Percentiles rank a stretch among this genome's conserved stretches.
Conservation (phyloP, 1,140 invertebrate genomes). For the Zaprionus inermis region DNA sequence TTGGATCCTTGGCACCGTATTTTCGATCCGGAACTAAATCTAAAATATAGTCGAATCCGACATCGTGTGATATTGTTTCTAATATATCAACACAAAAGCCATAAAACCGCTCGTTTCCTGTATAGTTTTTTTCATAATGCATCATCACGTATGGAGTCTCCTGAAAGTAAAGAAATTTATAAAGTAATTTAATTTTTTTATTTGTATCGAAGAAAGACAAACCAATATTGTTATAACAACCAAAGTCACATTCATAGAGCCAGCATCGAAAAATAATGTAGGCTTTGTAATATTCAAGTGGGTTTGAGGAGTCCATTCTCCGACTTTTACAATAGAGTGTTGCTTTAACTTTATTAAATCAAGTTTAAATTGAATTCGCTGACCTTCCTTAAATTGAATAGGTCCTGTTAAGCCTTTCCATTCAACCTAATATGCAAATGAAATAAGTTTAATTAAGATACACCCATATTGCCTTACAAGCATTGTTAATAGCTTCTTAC, state of each 20-base stretch:
- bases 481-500: slow-evolving; percentile 85
- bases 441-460: neutral
- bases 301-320: slow-evolving; percentile 90
- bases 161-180: slow-evolving; percentile 85
- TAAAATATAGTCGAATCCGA: slow-evolving; percentile 96
- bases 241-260: slow-evolving; percentile 93
- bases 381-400: slow-evolving; percentile 94
- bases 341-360: slow-evolving; percentile 93
- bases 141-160: slow-evolving; percentile 98
- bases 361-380: slow-evolving; percentile 92
- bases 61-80: slow-evolving; percentile 92
- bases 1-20: slow-evolving; percentile 96
- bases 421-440: slow-evolving; percentile 58
- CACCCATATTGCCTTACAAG: neutral
- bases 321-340: slow-evolving; percentile 89
- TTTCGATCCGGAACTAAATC: slow-evolving; percentile 95
- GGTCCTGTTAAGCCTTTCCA: slow-evolving; percentile 93
- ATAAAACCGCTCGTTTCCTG: slow-evolving; percentile 95
- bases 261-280: slow-evolving; percentile 92
- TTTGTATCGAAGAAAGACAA: slow-evolving; percentile 21
- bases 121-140: slow-evolving; percentile 91
- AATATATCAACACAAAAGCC: slow-evolving; percentile 99
- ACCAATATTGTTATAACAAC: slow-evolving; percentile 82
- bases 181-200: neutral
- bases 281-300: slow-evolving; percentile 93